phyloP scores from a whole-genome alignment of 30 jellyfish, hydroid and myxozoan genomes.

The Catostylus mosaicus region DNA sequence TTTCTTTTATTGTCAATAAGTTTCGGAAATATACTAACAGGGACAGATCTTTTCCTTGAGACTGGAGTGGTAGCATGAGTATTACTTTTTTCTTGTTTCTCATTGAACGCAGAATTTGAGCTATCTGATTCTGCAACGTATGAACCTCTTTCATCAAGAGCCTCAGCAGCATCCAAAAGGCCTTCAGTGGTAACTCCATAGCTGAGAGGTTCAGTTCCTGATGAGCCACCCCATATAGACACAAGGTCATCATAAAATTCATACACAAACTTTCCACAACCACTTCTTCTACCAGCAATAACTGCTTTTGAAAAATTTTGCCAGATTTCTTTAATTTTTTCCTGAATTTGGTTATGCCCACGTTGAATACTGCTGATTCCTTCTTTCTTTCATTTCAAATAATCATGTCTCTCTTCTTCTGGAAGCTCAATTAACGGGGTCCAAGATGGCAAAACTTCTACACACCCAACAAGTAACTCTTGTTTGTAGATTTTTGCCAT shows the following conservation, averaged over 20 bases:
- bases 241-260: conserved; percentile 15
- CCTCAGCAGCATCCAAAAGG: background rate
- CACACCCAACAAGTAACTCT: background rate
- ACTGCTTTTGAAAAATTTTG: conserved; percentile 45
- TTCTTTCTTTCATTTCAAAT: background rate
- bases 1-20: conserved; percentile 21
- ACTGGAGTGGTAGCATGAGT: too few species aligned
- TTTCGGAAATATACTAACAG: background rate
- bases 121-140: background rate
- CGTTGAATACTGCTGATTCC: background rate
- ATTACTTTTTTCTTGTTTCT: too few species aligned
- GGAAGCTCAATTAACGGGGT: conserved; percentile 6
- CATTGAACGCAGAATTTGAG: too few species aligned
- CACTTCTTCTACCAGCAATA: conserved; percentile 19
- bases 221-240: too few species aligned
- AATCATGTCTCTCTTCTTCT: background rate
- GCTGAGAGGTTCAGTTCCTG: conserved; percentile 3
- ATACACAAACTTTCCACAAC: conserved; percentile 29
- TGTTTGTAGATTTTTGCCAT: conserved; percentile 27
- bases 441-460: background rate
- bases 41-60: too few species aligned
- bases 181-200: too few species aligned
- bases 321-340: conserved; percentile 40
- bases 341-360: conserved; percentile 20
- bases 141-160: background rate